Evolutionary conservation across 2,888 invertebrate genomes (phyloP), one percentile per base, ranked within the genome.

Genomic region (Leptopterna dolabrata): DNA sequence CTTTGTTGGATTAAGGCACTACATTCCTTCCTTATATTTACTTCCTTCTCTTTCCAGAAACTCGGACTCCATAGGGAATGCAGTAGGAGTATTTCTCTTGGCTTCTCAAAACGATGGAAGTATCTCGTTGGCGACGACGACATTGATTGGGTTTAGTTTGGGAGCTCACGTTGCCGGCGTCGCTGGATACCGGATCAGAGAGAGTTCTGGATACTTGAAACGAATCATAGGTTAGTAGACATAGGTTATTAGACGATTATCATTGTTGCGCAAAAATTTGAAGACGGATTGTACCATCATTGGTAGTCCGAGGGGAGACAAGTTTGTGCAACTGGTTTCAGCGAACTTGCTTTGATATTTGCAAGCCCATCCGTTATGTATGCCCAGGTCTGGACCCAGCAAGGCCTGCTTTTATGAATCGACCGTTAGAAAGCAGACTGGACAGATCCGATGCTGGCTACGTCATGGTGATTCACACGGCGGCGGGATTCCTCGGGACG

Each of bases 401-500:
- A 11, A 80, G 73, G n/a, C 87, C 87, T 36, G 78, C 55, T 16
- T 89, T 88, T 80, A 73, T 70, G 29, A 70, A 76, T 55, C 36
- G 73, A 0, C 71, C 73, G 0, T 7, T n/a, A 1, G 47, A 76
- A 24, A 63, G n/a, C 16, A 71, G 82, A 19, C 73, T 89, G 70
- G 89, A 89, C 86, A 30, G 36, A 19, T 16, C 87, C 6, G 89
- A 88, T 73, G 89, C 88, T 2, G 76, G 43, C 76, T 88, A 76
- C 73, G 89, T 89, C 19, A 87, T 76, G 76, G 88, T 86, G 27
- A 82, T 89, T 41, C 89, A 89, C 87, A 89, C 89, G 7, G 87
- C 89, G 6, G 87, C 76, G 0, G 89, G 89, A 9, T 80, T 73
- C 51, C 80, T 89, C 14, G 82, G 87, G 19, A 80, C 85, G 55